Percentiles rank a stretch among this genome's conserved stretches.
phyloP scores from a whole-genome alignment of 2,113 vertebrate species.

The Coptodon bakossiorum region DNA sequence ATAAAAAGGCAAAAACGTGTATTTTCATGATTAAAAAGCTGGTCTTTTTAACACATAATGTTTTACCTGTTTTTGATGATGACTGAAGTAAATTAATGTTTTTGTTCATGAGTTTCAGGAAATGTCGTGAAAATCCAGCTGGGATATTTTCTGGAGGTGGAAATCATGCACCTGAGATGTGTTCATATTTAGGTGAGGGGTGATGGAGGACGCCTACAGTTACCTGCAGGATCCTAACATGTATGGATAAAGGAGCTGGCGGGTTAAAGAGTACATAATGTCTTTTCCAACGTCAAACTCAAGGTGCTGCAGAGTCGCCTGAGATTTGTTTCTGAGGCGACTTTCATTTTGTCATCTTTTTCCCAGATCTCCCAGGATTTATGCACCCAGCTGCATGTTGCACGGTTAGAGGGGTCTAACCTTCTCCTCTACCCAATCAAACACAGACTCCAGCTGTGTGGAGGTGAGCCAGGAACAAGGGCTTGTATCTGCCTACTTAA shows the following conservation, averaged over 20 bases:
- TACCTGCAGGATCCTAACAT: not conserved
- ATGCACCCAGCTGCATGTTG: not conserved
- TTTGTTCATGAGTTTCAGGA: rapidly evolving
- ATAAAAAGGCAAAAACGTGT: rapidly evolving
- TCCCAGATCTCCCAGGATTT: not conserved
- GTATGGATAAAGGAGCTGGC: rapidly evolving
- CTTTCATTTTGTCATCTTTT: not conserved
- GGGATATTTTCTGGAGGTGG: rapidly evolving
- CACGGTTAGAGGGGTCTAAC: rapidly evolving
- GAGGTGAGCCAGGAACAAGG: not conserved
- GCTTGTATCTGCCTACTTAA: not conserved
- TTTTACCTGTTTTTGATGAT: not conserved
- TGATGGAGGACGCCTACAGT: not conserved
- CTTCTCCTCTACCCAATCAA: not conserved
- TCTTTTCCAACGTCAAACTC: rapidly evolving
- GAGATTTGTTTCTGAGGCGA: not conserved
- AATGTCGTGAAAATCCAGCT: rapidly evolving
- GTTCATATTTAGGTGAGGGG: not conserved
- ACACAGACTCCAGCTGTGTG: not conserved
- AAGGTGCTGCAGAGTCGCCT: not conserved
- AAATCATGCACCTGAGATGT: not conserved
- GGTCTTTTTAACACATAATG: rapidly evolving
- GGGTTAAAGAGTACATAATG: rapidly evolving
- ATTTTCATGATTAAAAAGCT: not conserved
- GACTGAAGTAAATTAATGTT: not conserved